phyloP scores from a whole-genome alignment of 2,113 vertebrate genomes.

The Psittacara wagleri region DNA sequence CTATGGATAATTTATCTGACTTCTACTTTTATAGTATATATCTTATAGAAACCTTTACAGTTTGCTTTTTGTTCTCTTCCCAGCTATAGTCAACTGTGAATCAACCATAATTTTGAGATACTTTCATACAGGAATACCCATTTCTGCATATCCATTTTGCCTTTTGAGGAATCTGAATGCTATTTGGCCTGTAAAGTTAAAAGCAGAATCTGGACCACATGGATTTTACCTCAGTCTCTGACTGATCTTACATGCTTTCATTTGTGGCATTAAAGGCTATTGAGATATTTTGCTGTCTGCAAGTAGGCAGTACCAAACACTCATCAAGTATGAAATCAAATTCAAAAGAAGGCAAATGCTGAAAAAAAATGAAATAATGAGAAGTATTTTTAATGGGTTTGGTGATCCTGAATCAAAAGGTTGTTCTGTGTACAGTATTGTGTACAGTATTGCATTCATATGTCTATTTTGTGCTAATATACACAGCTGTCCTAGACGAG shows the following conservation, averaged over 20 bases:
- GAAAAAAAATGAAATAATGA: neutral
- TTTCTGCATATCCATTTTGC: neutral
- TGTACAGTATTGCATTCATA: neutral
- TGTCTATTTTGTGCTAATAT: neutral
- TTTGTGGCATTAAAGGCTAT: neutral
- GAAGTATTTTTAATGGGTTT: neutral
- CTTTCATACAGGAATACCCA: neutral
- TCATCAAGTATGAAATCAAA: neutral
- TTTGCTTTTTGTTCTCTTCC: neutral
- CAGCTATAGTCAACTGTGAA: neutral
- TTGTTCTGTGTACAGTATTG: neutral
- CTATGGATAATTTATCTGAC: neutral
- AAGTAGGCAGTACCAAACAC: neutral
- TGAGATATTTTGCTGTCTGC: neutral
- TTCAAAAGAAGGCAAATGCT: neutral
- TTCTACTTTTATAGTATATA: neutral
- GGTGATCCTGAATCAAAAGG: neutral
- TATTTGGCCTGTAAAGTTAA: neutral
- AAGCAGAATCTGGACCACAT: neutral
- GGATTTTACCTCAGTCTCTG: neutral
- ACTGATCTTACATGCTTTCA: neutral
- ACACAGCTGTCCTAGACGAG: neutral
- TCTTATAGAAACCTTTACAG: neutral
- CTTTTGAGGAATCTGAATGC: neutral
- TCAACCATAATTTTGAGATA: neutral